Evolutionary conservation across 2,888 invertebrate species (phyloP).

Genomic region (Eremobia ochroleuca): DNA sequence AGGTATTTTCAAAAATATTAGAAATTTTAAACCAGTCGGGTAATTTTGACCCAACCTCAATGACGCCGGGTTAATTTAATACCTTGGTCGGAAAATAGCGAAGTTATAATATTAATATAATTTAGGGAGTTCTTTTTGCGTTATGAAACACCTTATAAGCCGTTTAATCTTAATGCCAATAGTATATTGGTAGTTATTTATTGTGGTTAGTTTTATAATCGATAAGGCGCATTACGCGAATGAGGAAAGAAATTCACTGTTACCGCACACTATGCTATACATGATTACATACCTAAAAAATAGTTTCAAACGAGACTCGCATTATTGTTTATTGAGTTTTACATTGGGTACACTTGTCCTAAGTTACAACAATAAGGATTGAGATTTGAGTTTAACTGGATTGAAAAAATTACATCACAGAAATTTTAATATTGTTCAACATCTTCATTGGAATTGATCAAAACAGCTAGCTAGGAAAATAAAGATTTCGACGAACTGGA

Average conservation of each 20-base stretch:
- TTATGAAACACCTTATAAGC: background rate
- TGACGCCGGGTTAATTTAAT: too few relatives aligned
- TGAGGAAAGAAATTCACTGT: constrained; percentile 9
- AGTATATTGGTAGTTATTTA: background rate
- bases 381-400: background rate
- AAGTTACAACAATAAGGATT: background rate
- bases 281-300: background rate
- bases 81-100: background rate
- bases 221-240: background rate
- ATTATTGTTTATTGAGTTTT: constrained; percentile 2
- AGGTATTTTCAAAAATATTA: too few relatives aligned
- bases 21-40: too few relatives aligned
- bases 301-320: background rate
- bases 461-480: background rate
- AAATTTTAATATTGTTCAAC: background rate
- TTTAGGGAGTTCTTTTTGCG: background rate
- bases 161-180: background rate
- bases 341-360: background rate
- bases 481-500: too few relatives aligned
- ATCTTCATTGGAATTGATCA: background rate
- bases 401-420: background rate
- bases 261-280: background rate
- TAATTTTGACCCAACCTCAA: too few relatives aligned
- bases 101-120: background rate
- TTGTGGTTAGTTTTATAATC: background rate